phyloP scores from a whole-genome alignment of 2,888 invertebrate genomes.

The Siphlonurus alternatus region DNA sequence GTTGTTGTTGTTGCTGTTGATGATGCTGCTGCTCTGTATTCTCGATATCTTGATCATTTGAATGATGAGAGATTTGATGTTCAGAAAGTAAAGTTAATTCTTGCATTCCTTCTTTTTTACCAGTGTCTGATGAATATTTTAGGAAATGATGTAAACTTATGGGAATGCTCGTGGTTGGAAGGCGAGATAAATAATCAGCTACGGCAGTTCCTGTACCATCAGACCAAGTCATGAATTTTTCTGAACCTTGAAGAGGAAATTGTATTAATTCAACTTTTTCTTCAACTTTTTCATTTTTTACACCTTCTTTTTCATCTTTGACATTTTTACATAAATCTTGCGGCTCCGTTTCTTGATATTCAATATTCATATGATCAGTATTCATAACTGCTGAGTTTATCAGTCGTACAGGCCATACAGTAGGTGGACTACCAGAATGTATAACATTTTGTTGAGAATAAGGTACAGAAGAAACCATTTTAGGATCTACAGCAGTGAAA shows the following conservation, averaged over 20 bases:
- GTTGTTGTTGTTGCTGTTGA: constrained; percentile 18
- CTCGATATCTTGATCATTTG: background rate
- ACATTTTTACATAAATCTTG: constrained; percentile 8
- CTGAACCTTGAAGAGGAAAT: background rate
- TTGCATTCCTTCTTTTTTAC: constrained; percentile 17
- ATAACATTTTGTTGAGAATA: background rate
- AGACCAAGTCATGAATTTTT: too few species aligned
- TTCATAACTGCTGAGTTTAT: constrained; percentile 9
- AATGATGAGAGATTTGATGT: background rate
- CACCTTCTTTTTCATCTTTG: background rate
- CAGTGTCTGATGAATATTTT: constrained; percentile 22
- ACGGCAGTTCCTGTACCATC: constrained; percentile 16
- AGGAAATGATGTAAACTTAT: constrained; percentile 25
- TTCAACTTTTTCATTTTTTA: background rate
- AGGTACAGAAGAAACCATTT: background rate
- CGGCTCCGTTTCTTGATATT: constrained; percentile 5
- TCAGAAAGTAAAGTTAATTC: constrained; percentile 4
- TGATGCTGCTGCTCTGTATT: background rate
- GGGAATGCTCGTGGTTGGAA: constrained; percentile 24
- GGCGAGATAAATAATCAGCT: constrained; percentile 26
- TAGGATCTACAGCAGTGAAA: background rate
- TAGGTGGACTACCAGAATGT: background rate
- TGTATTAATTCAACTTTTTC: constrained; percentile 9
- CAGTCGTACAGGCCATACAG: constrained; percentile 11
- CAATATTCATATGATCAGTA: constrained; percentile 2